Evolutionary conservation across 1,140 invertebrate genomes (phyloP).

Genomic region (Zaprionus africanus): DNA sequence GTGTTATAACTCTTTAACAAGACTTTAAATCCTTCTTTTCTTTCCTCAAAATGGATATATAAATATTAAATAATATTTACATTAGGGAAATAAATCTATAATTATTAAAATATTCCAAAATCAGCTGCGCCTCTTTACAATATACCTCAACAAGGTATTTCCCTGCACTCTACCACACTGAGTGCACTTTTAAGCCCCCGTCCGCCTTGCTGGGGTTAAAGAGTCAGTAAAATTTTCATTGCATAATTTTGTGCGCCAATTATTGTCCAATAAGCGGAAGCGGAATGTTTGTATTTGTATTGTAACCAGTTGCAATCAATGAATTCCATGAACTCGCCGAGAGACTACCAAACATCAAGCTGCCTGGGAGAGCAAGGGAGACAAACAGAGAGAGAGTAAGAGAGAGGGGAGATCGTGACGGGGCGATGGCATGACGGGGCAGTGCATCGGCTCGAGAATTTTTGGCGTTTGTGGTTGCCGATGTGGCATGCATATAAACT

Average conservation of each 20-base stretch:
- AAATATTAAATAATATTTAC: too few species aligned
- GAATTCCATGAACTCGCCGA: conserved; percentile 40
- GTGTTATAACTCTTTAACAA: too few species aligned
- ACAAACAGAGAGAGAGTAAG: neutral
- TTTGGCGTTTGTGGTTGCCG: conserved; percentile 54
- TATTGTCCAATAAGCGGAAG: conserved; percentile 54
- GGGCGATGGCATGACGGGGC: neutral
- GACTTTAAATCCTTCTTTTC: too few species aligned
- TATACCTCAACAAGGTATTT: neutral
- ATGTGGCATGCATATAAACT: conserved; percentile 29
- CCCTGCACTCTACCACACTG: neutral
- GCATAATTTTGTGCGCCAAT: conserved; percentile 50
- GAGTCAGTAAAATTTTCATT: conserved; percentile 23
- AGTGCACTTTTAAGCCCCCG: neutral
- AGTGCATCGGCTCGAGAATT: conserved; percentile 36
- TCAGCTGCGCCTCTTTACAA: too few species aligned
- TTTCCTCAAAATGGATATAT: too few species aligned
- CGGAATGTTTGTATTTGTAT: conserved; percentile 54
- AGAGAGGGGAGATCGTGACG: neutral
- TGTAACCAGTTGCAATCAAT: conserved; percentile 50
- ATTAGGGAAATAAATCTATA: too few species aligned
- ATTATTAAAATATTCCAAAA: too few species aligned
- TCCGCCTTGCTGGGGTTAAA: conserved; percentile 7
- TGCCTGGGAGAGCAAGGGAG: neutral
- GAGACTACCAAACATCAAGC: conserved; percentile 20